Base-by-base conservation (phyloP, 2,797 vertebrate species). In the Sebastes itinus region DNA sequence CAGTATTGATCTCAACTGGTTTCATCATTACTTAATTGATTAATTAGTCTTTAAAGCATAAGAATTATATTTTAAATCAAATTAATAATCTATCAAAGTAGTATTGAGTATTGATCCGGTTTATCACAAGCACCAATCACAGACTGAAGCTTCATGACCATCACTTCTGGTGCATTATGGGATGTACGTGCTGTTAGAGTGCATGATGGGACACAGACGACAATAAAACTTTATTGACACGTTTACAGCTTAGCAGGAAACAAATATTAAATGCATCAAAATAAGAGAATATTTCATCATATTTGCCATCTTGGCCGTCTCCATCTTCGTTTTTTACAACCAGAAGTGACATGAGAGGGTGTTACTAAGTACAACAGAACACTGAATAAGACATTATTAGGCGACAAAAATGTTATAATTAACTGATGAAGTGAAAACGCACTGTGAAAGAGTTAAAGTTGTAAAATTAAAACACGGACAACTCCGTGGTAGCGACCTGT, bases 191-290 rank as follows among this genome's bases (percentile, higher is more conserved):
- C 18, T 75, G 27, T 30, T n/a, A 64, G 58, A 68, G 55, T 77
- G 81, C 79, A 87, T 83, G 60, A 75, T 83, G 83, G 83, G 80
- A 80, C 66, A 82, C 71, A 20, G 68, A 72, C 3, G 1, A 30
- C 7, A 2, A 65, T 32, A 23, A 27, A 66, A 66, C 63, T 49
- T 52, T 25, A 64, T 25, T 27, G 33, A 46, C 2, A 28, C 10
- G 10, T 66, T 67, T 30, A 28, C 9, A 20, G n/a, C 42, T 28
- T 20, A 67, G 28, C 18, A 20, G 25, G 27, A 66, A 52, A 66
- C 14, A 4, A 20, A 60, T 18, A 35, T 38, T 64, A 16, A 18
- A 64, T 42, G 12, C 23, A 25, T 64, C 38, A 27, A 64, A 62
- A 62, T 62, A 35, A 62, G 23, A 63, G 32, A 38, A 25, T 64